Percentiles rank a stretch among this genome's conserved stretches.
Conservation (phyloP, 2,888 invertebrate species). For the Nomada ruficornis region DNA sequence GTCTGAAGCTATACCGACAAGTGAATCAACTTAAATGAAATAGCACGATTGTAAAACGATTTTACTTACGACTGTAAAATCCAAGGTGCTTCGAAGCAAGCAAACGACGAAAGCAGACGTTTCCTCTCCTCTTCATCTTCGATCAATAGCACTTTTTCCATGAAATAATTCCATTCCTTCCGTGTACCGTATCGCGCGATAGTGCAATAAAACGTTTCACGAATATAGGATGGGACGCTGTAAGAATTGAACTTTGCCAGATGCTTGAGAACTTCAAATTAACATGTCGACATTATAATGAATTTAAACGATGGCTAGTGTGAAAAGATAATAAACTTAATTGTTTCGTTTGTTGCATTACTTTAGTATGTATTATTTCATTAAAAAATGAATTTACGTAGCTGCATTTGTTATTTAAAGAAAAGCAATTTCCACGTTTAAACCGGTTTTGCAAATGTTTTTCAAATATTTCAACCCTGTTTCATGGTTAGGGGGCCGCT, state of each 20-base stretch:
- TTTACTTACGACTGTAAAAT: conserved; percentile 78
- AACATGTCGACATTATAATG: background rate
- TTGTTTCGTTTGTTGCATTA: too few species aligned
- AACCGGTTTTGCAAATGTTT: too few species aligned
- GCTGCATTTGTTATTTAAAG: too few species aligned
- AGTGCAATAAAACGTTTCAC: conserved; percentile 75
- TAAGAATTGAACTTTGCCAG: conserved; percentile 31
- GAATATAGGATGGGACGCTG: conserved; percentile 75
- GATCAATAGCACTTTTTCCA: conserved; percentile 65
- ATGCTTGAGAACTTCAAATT: background rate
- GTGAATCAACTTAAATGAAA: too few species aligned
- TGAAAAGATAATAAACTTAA: too few species aligned
- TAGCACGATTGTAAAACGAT: background rate
- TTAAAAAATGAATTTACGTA: too few species aligned
- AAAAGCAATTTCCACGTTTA: background rate
- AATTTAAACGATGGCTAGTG: too few species aligned
- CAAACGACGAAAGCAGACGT: conserved; percentile 76
- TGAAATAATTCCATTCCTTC: conserved; percentile 76
- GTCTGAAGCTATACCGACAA: too few species aligned
- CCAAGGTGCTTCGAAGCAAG: conserved; percentile 79
- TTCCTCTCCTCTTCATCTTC: conserved; percentile 75
- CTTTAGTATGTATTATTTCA: too few species aligned
- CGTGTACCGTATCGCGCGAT: conserved; percentile 76
- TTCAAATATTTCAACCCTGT: too few species aligned
- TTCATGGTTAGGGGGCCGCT: too few species aligned